phyloP scores from a whole-genome alignment of 2,797 vertebrate genomes.

The Karalla daura region DNA sequence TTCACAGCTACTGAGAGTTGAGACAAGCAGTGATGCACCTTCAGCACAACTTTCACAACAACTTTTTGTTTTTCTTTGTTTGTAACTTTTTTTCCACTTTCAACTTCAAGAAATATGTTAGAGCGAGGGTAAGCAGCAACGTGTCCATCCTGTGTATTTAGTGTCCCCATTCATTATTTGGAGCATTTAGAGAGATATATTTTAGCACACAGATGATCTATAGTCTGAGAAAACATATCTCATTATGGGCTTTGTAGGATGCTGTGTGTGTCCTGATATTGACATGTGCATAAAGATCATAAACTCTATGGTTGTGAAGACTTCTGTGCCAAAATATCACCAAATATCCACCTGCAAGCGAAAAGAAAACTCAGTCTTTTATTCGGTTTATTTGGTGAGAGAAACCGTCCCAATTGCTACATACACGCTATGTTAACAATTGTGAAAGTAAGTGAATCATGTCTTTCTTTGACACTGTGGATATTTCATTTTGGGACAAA shows the following conservation, averaged over 20 bases:
- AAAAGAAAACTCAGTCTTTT: not conserved
- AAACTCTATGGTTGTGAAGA: conserved; percentile 21
- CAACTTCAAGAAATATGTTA: conserved; percentile 90
- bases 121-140: conserved; percentile 88
- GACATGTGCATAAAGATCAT: conserved; percentile 23
- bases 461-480: conserved; percentile 44
- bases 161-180: conserved; percentile 33
- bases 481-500: conserved; percentile 62
- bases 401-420: not conserved
- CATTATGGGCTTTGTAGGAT: conserved; percentile 1
- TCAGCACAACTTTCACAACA: conserved; percentile 24
- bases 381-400: not conserved
- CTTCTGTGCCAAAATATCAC: conserved; percentile 52
- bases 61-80: conserved; percentile 52
- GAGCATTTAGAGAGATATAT: conserved; percentile 21
- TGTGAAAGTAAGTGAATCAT: not conserved
- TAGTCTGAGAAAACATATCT: not conserved
- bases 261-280: conserved; percentile 22
- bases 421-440: not conserved
- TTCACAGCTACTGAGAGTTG: conserved; percentile 4
- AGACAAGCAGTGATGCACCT: conserved; percentile 11
- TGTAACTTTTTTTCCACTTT: conserved; percentile 67
- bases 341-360: conserved; percentile 57
- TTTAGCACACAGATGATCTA: not conserved
- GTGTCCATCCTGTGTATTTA: conserved; percentile 43